Evolutionary conservation across 1,140 invertebrate genomes (phyloP).

Genomic region (Artemia franciscana): DNA sequence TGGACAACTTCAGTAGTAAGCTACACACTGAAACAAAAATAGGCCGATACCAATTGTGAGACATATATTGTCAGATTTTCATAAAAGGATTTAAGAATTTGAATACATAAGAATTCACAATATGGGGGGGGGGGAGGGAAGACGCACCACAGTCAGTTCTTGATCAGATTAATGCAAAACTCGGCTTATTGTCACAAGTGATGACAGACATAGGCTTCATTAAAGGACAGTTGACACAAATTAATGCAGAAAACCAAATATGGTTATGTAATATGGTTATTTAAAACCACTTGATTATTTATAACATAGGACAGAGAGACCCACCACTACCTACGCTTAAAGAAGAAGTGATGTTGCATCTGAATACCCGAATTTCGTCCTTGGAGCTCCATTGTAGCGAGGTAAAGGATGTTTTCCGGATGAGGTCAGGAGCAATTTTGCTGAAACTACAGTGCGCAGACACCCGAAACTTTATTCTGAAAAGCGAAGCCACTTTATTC

Average conservation of each 20-base stretch:
- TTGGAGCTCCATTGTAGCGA: neutral
- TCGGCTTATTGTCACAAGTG: neutral
- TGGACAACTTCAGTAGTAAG: no score
- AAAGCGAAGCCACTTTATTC: neutral
- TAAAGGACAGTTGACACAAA: neutral
- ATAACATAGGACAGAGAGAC: neutral
- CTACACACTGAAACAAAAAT: no score
- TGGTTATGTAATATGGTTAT: neutral
- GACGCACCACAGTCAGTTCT: neutral
- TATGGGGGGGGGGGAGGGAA: neutral
- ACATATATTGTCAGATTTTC: no score
- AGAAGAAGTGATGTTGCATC: neutral
- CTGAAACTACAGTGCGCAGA: neutral
- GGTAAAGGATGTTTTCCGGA: neutral
- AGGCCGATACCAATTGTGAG: no score
- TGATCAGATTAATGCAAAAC: neutral
- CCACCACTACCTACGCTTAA: neutral
- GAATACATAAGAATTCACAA: no score
- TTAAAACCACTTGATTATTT: neutral
- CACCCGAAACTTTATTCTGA: neutral
- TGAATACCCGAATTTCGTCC: neutral
- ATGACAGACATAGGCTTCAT: neutral
- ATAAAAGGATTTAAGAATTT: no score
- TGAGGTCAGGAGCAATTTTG: neutral
- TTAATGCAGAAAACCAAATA: neutral